A percentile compares a stretch with the other conserved stretches of the same genome.
These are phyloP conservation scores for Orthonychiurus folsomi DNA, from an alignment of 2,888 invertebrate genomes.

Conservation along the genomic window DNA sequence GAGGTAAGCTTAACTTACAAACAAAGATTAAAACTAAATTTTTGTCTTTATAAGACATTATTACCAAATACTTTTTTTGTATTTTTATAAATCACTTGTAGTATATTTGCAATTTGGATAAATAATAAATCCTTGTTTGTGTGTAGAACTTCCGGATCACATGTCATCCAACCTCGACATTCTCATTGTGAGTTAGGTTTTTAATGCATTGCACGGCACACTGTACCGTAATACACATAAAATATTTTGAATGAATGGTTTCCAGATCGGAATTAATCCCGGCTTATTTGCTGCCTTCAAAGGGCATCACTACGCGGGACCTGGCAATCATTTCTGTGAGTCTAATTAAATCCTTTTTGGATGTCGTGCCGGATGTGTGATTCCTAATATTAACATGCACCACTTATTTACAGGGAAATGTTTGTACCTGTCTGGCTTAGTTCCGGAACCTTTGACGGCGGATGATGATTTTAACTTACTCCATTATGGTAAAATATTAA, in stretches of 20 bases:
- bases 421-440: slow-evolving; percentile 84
- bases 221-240: not conserved
- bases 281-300: slow-evolving; percentile 95
- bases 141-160: slow-evolving; percentile 92
- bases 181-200: slow-evolving; percentile 95
- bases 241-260: slow-evolving; percentile 20
- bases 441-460: slow-evolving; percentile 89
- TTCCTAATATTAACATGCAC: too few relatives aligned
- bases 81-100: too few relatives aligned
- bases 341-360: slow-evolving; percentile 28
- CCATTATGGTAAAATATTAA: too few relatives aligned
- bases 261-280: slow-evolving; percentile 94
- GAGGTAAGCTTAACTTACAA: too few relatives aligned
- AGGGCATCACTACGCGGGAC: slow-evolving; percentile 97
- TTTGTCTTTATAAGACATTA: too few relatives aligned
- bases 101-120: too few relatives aligned
- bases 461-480: slow-evolving; percentile 90
- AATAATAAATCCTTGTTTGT: too few relatives aligned
- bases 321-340: slow-evolving; percentile 96
- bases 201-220: not conserved
- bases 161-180: slow-evolving; percentile 88
- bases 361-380: not conserved
- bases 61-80: too few relatives aligned
- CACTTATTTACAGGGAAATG: too few relatives aligned
- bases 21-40: too few relatives aligned